These are phyloP conservation scores for Leptarthrus brevirostris DNA, from an alignment of 2,888 invertebrate genomes.

Conservation along the genomic window DNA sequence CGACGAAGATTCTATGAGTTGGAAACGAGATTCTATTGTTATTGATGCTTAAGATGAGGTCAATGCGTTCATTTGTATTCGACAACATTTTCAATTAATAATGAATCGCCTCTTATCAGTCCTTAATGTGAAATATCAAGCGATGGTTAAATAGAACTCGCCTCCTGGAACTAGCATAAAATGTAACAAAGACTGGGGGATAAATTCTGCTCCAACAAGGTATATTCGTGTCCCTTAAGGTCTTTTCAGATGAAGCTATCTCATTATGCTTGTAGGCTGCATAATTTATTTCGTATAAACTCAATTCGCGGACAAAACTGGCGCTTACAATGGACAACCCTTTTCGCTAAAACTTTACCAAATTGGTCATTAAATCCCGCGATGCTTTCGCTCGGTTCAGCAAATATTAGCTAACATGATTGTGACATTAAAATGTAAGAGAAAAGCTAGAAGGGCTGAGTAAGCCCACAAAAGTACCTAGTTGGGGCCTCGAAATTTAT, in stretches of 20 bases:
- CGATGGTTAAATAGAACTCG: too few species aligned
- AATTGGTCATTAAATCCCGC: conserved; percentile 7
- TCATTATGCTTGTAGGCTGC: conserved; percentile 21
- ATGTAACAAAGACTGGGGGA: too few species aligned
- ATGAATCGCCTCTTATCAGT: conserved; percentile 10
- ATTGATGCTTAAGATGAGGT: background rate
- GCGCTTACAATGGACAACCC: conserved; percentile 12
- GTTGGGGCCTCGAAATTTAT: conserved; percentile 18
- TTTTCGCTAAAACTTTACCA: background rate
- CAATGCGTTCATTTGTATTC: conserved; percentile 22
- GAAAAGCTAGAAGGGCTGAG: background rate
- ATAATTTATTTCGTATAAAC: conserved; percentile 27
- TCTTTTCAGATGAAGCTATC: background rate
- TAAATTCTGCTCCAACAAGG: background rate
- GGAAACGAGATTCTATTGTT: background rate
- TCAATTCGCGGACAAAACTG: background rate
- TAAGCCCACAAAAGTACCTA: background rate
- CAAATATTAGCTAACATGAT: conserved; percentile 26
- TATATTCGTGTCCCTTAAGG: background rate
- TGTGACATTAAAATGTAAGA: conserved; percentile 12
- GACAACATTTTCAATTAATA: conserved; percentile 35
- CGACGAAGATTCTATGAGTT: background rate
- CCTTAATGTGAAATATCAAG: conserved; percentile 3
- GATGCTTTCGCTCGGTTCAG: background rate
- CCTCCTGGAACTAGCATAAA: too few species aligned